Evolutionary conservation across 1,140 invertebrate species (phyloP).

Genomic region (Onthophagus taurus): DNA sequence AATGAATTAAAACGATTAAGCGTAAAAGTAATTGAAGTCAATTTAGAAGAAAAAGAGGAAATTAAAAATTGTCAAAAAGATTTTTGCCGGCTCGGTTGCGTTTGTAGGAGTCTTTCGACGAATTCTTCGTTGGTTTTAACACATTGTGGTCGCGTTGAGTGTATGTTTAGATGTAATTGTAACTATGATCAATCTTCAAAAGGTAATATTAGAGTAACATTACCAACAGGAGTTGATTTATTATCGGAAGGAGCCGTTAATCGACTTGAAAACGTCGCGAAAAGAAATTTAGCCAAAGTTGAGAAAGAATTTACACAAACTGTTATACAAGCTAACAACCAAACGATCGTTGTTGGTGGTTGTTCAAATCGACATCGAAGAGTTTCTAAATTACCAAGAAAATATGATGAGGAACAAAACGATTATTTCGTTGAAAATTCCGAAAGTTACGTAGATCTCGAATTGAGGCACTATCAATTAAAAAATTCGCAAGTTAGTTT

Average conservation of each 20-base stretch:
- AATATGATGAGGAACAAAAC: constrained; percentile 19
- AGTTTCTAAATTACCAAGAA: constrained; percentile 32
- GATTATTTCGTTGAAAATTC: not conserved
- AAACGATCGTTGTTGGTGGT: constrained; percentile 36
- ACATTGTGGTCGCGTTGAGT: constrained; percentile 38
- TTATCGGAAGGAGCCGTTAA: constrained; percentile 30
- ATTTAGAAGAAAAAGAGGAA: constrained; percentile 20
- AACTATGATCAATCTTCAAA: constrained; percentile 16
- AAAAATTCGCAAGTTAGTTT: constrained; percentile 21
- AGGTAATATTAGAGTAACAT: constrained; percentile 8
- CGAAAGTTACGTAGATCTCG: not conserved
- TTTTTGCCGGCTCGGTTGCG: constrained; percentile 39
- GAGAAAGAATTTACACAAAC: constrained; percentile 40
- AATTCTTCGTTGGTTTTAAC: constrained; percentile 23
- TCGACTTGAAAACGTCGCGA: constrained; percentile 35
- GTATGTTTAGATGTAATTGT: constrained; percentile 42
- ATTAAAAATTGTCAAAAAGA: constrained; percentile 29
- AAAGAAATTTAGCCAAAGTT: constrained; percentile 34
- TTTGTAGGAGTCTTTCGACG: constrained; percentile 38
- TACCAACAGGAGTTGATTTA: constrained; percentile 19
- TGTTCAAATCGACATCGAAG: constrained; percentile 28
- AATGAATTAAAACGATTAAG: constrained; percentile 35
- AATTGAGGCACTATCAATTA: not conserved
- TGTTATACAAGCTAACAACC: constrained; percentile 36
- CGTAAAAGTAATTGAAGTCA: constrained; percentile 34